A percentile compares a stretch with the other conserved stretches of the same genome.
Evolutionary conservation across 2,888 invertebrate genomes (phyloP).

Genomic region (Penaeus monodon): DNA sequence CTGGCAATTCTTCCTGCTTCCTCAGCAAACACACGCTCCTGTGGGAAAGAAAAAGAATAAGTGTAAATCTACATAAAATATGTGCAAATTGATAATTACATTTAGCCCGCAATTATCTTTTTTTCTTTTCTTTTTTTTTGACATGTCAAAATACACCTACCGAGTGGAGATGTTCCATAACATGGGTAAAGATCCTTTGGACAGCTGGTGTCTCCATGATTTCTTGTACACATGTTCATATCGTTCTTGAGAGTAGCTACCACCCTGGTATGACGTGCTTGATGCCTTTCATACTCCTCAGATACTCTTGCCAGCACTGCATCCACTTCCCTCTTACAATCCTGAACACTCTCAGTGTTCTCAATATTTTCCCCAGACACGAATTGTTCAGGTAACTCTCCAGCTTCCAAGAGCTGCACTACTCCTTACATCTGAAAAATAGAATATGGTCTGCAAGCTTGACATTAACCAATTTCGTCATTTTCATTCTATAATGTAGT

Average conservation of each 20-base stretch:
- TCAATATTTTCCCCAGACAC: not conserved
- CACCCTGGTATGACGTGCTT: constrained; percentile 9
- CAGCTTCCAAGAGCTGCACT: constrained; percentile 20
- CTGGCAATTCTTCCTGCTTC: no score
- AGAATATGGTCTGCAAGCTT: not conserved
- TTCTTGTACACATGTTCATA: not conserved
- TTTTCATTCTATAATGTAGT: no score
- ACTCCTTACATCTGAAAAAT: constrained; percentile 16
- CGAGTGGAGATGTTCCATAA: not conserved
- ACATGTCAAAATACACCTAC: constrained; percentile 13
- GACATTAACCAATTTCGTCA: no score
- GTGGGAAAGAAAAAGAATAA: not conserved
- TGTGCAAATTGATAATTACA: no score
- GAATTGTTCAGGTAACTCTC: constrained; percentile 10
- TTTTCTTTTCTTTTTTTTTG: no score
- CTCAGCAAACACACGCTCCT: no score
- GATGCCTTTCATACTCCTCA: constrained; percentile 22
- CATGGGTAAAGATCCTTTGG: not conserved
- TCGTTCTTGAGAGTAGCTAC: not conserved
- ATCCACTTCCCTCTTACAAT: not conserved
- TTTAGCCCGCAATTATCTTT: no score
- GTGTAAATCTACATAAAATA: no score
- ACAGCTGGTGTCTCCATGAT: not conserved
- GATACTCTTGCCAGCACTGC: constrained; percentile 7
- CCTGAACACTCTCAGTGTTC: not conserved